Evolutionary conservation across 2,113 vertebrate species (phyloP), one percentile per base, ranked within the genome.

Genomic region (Cyprinus carpio): DNA sequence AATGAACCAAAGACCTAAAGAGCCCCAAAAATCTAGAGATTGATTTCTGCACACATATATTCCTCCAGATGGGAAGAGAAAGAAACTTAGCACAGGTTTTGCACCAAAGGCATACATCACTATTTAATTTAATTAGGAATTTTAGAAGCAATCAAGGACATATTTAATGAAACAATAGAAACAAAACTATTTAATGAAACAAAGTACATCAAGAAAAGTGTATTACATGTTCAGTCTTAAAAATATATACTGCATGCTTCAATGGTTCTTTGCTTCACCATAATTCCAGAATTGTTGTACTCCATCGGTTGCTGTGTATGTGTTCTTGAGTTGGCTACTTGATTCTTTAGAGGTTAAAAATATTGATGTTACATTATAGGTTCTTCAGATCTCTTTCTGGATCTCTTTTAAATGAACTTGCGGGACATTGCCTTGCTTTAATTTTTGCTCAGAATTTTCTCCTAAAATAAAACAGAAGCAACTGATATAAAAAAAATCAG

Each of bases 11-110:
- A 60, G 51, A 46, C 77, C 65, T 18, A 16, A 54, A 69, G 37
- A 84, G 82, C 85, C 82, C 88, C 84, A 86, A 86, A 40, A 81
- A 85, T 65, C 62, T 23, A 62, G 64, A 62, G 75, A 25, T 58
- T 8, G 25, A 77, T 54, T 43, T 86, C 71, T 85, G 80, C 20
- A 60, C 54, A 40, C 76, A 78, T 60, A 37, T 23, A 58, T 88
- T 85, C 31, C 13, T 83, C 74, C 82, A 85, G 72, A 85, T 29
- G 62, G 80, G 46, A 86, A 31, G 49, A 31, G 75, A 75, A 76
- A 76, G 16, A 1, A 67, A 7, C 12, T 29, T 27, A 51, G 9
- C n/a, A 51, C 49, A 76, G 49, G 25, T 51, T 54, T 76, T 31
- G 9, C 4, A 69, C 31, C 4, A 4, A 10, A 20, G 8, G 65